These are phyloP conservation scores for Xenus cinereus DNA, from an alignment of 2,113 vertebrate genomes.

Conservation along the genomic window DNA sequence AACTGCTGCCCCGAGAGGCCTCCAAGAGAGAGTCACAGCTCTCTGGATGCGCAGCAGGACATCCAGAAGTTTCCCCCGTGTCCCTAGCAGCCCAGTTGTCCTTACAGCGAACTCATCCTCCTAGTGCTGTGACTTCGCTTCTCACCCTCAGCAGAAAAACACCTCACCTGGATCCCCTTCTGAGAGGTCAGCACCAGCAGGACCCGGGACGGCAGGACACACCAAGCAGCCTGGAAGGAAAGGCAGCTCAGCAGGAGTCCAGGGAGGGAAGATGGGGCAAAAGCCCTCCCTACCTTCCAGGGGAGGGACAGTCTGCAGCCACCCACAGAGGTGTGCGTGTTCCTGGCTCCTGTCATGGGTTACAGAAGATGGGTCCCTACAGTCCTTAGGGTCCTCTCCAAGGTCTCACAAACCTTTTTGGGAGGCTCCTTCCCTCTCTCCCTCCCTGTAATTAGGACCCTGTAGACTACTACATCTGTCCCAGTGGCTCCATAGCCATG, in stretches of 20 bases:
- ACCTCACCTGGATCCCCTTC: constrained; percentile 88
- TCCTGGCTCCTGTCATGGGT: too few relatives aligned
- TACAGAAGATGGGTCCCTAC: not conserved
- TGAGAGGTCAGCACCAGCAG: constrained; percentile 90
- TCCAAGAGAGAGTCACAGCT: too few relatives aligned
- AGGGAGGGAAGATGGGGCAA: not conserved
- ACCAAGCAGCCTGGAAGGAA: constrained; percentile 84
- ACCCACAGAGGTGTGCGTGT: rapidly evolving
- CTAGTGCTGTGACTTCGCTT: rapidly evolving
- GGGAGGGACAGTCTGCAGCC: rapidly evolving
- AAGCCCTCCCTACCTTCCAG: not conserved
- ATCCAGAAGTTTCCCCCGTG: not conserved
- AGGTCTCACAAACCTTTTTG: not conserved
- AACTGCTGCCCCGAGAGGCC: too few relatives aligned
- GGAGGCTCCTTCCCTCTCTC: not conserved
- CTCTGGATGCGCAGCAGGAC: too few relatives aligned
- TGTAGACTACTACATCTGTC: not conserved
- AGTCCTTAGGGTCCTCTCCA: rapidly evolving
- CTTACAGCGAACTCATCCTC: not conserved
- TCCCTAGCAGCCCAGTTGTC: too few relatives aligned
- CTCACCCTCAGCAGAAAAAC: rapidly evolving
- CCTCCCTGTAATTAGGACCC: not conserved
- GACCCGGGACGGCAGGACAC: constrained; percentile 83
- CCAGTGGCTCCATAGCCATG: not conserved
- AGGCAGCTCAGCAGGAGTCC: not conserved